Evolutionary conservation across 2,888 invertebrate species (phyloP), one percentile per base, ranked within the genome.

Genomic region (Myopa tessellatipennis): DNA sequence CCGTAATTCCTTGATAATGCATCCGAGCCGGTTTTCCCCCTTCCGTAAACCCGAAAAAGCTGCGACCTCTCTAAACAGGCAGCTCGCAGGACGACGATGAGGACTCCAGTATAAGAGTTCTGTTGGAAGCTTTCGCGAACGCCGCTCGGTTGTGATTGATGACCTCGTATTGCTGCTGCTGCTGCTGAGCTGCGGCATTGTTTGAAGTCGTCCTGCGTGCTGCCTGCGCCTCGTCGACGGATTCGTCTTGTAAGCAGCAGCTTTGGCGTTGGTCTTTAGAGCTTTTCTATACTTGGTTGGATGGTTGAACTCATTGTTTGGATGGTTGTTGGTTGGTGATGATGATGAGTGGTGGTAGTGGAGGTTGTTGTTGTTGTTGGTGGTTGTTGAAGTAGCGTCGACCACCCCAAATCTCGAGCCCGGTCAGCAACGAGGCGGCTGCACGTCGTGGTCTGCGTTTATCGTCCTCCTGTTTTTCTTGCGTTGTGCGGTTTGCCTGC

Each of bases 401-500:
- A 63, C 38, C 26, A n/a, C 18, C 16, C 26, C 61, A 63, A 26
- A 34, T 36, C 55, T 36, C 10, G 50, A 65, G 67, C 74, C 52
- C 65, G 74, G 63, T 67, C 67, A 74, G 65, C 67, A 74, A 68
- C 55, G 55, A 58, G 67, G 38, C 18, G 12, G 18, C 16, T 34
- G 61, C 73, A 14, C 12, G 26, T 58, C 18, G 58, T 69, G 10
- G 26, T 26, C 26, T 26, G 26, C 26, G 26, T 26, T 26, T 26
- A 26, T 26, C 26, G 26, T 2, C 26, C 26, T 26, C 4, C 50
- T 14, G 52, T 69, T 14, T 45, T 18, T 18, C 18, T 18, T 67
- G 18, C 4, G 63, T 18, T 12, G 63, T 34, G n/a, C 12, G 14
- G n/a, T n/a, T 65, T 67, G n/a, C 1, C 34, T 36, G 63, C 34